Percentiles rank a stretch among this genome's conserved stretches.
Conservation (phyloP, 2,797 vertebrate genomes). For the Capromys pilorides region DNA sequence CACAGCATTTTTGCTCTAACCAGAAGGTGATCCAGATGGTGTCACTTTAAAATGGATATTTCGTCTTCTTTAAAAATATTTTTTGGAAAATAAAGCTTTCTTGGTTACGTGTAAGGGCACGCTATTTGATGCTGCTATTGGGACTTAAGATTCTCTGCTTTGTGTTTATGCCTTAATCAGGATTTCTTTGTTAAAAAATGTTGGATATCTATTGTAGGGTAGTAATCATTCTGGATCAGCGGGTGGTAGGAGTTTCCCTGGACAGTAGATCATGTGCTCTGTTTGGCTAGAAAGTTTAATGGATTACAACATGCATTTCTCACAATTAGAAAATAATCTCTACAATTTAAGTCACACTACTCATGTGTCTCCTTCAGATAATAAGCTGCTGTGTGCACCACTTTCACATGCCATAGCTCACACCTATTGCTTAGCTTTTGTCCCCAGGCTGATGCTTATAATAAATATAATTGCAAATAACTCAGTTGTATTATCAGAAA, state of each 20-base stretch:
- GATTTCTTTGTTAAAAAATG: slow-evolving; percentile 33
- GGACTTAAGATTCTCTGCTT: slow-evolving; percentile 57
- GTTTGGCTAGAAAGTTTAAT: neutral
- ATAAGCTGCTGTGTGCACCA: slow-evolving; percentile 9
- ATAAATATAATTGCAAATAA: slow-evolving; percentile 2
- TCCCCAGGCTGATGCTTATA: slow-evolving; percentile 30
- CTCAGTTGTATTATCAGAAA: slow-evolving; percentile 28
- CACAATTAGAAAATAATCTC: slow-evolving; percentile 14
- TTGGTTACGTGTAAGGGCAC: slow-evolving; percentile 66
- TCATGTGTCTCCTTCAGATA: neutral
- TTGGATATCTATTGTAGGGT: neutral
- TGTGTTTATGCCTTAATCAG: slow-evolving; percentile 61
- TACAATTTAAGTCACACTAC: neutral
- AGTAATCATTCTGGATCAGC: neutral
- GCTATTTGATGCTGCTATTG: slow-evolving; percentile 60
- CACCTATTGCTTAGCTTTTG: neutral
- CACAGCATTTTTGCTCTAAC: slow-evolving; percentile 70
- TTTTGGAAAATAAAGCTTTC: slow-evolving; percentile 77
- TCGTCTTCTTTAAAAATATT: slow-evolving; percentile 79
- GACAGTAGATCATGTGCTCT: slow-evolving; percentile 15
- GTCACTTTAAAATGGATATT: slow-evolving; percentile 16
- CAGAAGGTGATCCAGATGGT: slow-evolving; percentile 82
- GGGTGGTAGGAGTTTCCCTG: slow-evolving; percentile 19
- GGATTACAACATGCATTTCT: neutral
- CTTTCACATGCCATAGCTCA: neutral